phyloP scores from a whole-genome alignment of 2,888 invertebrate genomes.

The Ichneumoninae sp. region DNA sequence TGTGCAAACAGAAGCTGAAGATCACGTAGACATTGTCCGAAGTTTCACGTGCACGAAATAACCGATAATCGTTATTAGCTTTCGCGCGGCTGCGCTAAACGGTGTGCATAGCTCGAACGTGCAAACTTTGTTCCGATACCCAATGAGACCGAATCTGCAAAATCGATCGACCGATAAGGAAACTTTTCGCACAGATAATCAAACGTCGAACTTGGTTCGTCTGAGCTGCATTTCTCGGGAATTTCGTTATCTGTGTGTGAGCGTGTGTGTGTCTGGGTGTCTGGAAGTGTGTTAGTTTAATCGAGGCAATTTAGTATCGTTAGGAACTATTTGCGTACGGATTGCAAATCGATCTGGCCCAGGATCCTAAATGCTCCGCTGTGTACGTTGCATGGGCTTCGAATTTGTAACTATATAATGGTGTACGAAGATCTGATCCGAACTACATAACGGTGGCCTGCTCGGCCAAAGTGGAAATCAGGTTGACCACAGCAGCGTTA shows the following conservation, averaged over 20 bases:
- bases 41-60: slow-evolving; percentile 15
- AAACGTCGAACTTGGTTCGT: slow-evolving; percentile 30
- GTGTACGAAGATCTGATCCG: slow-evolving; percentile 43
- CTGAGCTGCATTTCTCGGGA: neutral
- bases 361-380: slow-evolving; percentile 14
- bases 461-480: slow-evolving; percentile 60
- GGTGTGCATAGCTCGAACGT: neutral
- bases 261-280: neutral
- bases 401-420: slow-evolving; percentile 1
- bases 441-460: slow-evolving; percentile 29
- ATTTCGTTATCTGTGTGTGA: neutral
- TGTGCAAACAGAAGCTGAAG: neutral
- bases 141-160: slow-evolving; percentile 31
- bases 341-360: slow-evolving; percentile 49
- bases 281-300: slow-evolving; percentile 41
- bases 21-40: neutral
- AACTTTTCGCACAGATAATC: slow-evolving; percentile 46
- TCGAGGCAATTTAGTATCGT: slow-evolving; percentile 55
- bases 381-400: slow-evolving; percentile 6
- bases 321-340: slow-evolving; percentile 51
- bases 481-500: slow-evolving; percentile 43
- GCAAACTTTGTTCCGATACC: slow-evolving; percentile 31
- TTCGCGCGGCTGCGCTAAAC: neutral
- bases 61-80: slow-evolving; percentile 36
- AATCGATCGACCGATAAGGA: slow-evolving; percentile 29